Evolutionary conservation across 2,797 vertebrate genomes (phyloP).

Genomic region (Typhlichthys eigenmanni): DNA sequence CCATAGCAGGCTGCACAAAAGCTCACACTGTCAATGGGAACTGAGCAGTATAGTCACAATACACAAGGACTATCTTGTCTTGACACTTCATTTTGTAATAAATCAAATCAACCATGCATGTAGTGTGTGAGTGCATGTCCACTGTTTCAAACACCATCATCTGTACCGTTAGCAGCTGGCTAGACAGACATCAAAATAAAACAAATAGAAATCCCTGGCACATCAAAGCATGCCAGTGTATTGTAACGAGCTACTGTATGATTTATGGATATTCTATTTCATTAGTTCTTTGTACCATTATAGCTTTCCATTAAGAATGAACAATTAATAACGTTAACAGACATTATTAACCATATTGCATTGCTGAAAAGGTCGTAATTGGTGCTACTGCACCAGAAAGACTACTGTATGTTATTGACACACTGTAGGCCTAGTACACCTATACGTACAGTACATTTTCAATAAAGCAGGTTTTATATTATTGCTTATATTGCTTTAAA

Average conservation of each 20-base stretch:
- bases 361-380: no score
- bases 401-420: no score
- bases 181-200: conserved; percentile 16
- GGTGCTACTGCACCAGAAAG: no score
- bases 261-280: no score
- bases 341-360: no score
- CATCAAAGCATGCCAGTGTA: background rate
- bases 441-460: no score
- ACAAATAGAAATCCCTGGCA: conserved; percentile 11
- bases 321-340: no score
- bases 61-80: conserved; percentile 70
- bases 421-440: background rate
- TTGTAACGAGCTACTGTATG: no score
- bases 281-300: no score
- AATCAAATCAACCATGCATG: conserved; percentile 43
- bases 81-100: conserved; percentile 34
- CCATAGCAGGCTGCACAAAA: conserved; percentile 48
- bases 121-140: conserved; percentile 18
- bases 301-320: no score
- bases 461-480: no score
- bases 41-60: conserved; percentile 22
- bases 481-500: no score
- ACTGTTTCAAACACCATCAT: conserved; percentile 35
- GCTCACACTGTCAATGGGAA: conserved; percentile 49
- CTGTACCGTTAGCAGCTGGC: conserved; percentile 24